A percentile compares a stretch with the other conserved stretches of the same genome.
These are phyloP conservation scores for Triplophysa yarkandensis DNA, from an alignment of 2,797 vertebrate species.

Conservation along the genomic window DNA sequence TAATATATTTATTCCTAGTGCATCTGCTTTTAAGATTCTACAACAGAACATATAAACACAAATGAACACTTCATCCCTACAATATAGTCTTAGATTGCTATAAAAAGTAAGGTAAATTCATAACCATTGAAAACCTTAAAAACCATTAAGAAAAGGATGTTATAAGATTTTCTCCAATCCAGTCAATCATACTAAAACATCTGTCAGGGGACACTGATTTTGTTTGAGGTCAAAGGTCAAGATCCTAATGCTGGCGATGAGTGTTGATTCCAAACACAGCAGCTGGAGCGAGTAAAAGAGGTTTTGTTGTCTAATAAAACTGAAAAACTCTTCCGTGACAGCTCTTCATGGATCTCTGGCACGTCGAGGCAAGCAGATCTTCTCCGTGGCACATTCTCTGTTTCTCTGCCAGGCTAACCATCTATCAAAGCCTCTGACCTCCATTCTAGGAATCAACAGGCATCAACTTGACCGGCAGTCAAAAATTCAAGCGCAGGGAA, in stretches of 20 bases:
- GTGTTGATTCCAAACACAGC: not conserved
- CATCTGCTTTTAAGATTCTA: not conserved
- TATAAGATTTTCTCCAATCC: not conserved
- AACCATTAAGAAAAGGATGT: no score
- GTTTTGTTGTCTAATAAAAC: not conserved
- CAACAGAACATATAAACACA: not conserved
- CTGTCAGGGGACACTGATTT: not conserved
- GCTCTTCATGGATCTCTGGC: not conserved
- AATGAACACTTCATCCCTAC: no score
- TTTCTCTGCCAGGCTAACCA: not conserved
- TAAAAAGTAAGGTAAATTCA: no score
- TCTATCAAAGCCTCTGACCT: not conserved
- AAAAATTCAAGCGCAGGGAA: not conserved
- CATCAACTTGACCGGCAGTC: not conserved
- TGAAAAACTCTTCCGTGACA: not conserved
- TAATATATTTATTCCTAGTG: not conserved
- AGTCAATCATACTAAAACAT: not conserved
- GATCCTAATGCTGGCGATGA: not conserved
- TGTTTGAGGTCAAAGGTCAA: not conserved
- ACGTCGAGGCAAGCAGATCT: conserved; percentile 33
- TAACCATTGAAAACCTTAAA: no score
- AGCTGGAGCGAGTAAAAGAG: not conserved
- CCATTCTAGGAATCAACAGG: not conserved
- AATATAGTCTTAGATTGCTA: no score
- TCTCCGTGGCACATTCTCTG: conserved; percentile 11